Evolutionary conservation across 1,140 invertebrate genomes (phyloP).

Genomic region (Artemia franciscana): DNA sequence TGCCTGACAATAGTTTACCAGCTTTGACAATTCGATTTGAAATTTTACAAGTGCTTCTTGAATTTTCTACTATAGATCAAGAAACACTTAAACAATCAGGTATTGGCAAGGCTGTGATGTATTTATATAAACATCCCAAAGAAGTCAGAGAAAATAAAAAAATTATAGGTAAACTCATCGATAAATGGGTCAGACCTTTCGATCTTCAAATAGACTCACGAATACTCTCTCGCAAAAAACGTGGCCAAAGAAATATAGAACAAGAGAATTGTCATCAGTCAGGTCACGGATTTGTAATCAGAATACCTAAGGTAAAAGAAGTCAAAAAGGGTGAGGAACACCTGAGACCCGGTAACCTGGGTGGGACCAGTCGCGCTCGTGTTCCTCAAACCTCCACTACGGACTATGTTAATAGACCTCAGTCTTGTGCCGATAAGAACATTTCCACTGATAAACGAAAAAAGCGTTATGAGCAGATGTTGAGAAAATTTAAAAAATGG

Average conservation of each 20-base stretch:
- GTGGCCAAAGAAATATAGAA: conserved; percentile 69
- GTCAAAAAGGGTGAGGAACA: conserved; percentile 30
- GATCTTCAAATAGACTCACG: conserved; percentile 84
- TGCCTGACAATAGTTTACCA: conserved; percentile 87
- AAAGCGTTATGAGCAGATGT: too few relatives aligned
- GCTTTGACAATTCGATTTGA: conserved; percentile 81
- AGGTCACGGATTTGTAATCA: conserved; percentile 25
- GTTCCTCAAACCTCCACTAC: conserved; percentile 86
- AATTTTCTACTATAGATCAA: conserved; percentile 77
- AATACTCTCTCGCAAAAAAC: conserved; percentile 62
- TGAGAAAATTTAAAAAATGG: too few relatives aligned
- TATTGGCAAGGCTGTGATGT: conserved; percentile 96
- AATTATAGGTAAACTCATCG: conserved; percentile 72
- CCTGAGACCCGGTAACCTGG: conserved; percentile 71
- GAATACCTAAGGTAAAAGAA: conserved; percentile 22
- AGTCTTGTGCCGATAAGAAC: conserved; percentile 65
- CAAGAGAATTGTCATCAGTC: conserved; percentile 53
- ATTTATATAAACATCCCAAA: conserved; percentile 93
- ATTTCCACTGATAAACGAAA: too few relatives aligned
- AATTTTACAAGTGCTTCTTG: too few relatives aligned
- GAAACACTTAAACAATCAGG: conserved; percentile 75
- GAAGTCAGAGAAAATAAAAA: conserved; percentile 85
- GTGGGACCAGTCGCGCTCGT: conserved; percentile 77
- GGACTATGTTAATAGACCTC: conserved; percentile 84
- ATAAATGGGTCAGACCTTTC: conserved; percentile 88